Evolutionary conservation across 1,140 invertebrate genomes (phyloP).

Genomic region (Varroa destructor): DNA sequence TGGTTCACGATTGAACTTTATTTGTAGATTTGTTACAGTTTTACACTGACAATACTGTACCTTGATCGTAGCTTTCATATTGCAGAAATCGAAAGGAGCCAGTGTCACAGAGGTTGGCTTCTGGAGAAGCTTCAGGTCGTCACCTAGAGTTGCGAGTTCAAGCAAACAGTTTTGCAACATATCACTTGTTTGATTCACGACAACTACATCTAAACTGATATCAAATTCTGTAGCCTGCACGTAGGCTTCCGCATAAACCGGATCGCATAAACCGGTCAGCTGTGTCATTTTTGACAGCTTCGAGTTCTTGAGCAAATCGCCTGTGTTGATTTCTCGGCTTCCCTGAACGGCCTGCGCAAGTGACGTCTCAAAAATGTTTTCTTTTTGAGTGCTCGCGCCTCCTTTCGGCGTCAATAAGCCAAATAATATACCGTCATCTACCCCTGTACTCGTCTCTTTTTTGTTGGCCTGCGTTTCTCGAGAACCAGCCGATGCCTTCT

Average conservation of each 20-base stretch:
- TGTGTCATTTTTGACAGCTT: slow-evolving; percentile 62
- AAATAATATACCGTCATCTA: slow-evolving; percentile 35
- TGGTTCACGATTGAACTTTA: no score
- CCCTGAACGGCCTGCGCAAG: slow-evolving; percentile 72
- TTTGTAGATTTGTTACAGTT: no score
- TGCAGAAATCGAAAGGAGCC: slow-evolving; percentile 89
- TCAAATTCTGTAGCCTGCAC: slow-evolving; percentile 99
- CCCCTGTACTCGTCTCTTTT: slow-evolving; percentile 33
- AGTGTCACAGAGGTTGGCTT: slow-evolving; percentile 87
- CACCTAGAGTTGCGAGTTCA: slow-evolving; percentile 88
- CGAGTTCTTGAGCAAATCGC: slow-evolving; percentile 35
- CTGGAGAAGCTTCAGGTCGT: slow-evolving; percentile 84
- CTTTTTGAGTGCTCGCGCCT: slow-evolving; percentile 29
- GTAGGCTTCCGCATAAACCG: slow-evolving; percentile 96
- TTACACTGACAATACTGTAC: slow-evolving; percentile 36
- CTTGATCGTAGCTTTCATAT: slow-evolving; percentile 94
- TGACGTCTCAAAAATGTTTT: slow-evolving; percentile 85
- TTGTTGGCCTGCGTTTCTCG: background rate
- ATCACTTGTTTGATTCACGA: slow-evolving; percentile 95
- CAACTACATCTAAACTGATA: slow-evolving; percentile 86
- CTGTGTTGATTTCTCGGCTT: slow-evolving; percentile 47
- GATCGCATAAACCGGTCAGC: slow-evolving; percentile 97
- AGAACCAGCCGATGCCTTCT: slow-evolving; percentile 4
- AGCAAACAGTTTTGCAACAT: slow-evolving; percentile 95
- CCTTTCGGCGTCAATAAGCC: slow-evolving; percentile 31